phyloP scores from a whole-genome alignment of 2,113 vertebrate genomes.

The Menidia beryllina region DNA sequence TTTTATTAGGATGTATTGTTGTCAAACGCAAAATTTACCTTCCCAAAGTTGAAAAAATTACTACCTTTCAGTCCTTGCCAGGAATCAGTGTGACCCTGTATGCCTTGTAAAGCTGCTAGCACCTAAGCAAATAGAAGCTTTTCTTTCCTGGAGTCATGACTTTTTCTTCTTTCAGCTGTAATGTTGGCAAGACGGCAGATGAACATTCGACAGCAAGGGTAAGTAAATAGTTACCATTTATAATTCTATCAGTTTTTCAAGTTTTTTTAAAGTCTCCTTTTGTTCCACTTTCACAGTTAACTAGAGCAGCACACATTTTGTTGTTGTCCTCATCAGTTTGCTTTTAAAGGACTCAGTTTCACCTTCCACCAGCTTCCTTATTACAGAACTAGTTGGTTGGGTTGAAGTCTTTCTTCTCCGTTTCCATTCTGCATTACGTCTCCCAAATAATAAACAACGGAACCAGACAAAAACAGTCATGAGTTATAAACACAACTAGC shows the following conservation, averaged over 20 bases:
- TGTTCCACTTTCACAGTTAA: not conserved
- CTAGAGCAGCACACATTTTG: not conserved
- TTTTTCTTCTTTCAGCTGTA: slow-evolving; percentile 53
- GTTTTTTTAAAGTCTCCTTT: not conserved
- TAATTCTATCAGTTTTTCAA: not conserved
- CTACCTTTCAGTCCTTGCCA: slow-evolving; percentile 1
- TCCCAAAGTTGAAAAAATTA: slow-evolving; percentile 30
- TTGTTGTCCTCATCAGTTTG: slow-evolving; percentile 11
- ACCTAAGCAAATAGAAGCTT: slow-evolving; percentile 52
- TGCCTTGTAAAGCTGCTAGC: slow-evolving; percentile 41
- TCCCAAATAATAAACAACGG: slow-evolving; percentile 38
- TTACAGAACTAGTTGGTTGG: slow-evolving; percentile 74
- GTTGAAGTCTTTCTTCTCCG: slow-evolving; percentile 66
- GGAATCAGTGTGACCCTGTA: slow-evolving; percentile 12
- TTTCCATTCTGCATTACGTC: slow-evolving; percentile 48
- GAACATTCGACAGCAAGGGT: slow-evolving; percentile 70
- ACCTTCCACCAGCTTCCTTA: slow-evolving; percentile 43
- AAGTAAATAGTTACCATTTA: slow-evolving; percentile 39
- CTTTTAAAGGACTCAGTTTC: slow-evolving; percentile 7
- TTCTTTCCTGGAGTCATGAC: slow-evolving; percentile 33
- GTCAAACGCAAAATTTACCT: slow-evolving; percentile 26
- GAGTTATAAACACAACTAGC: slow-evolving; percentile 39
- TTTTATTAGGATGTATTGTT: not conserved
- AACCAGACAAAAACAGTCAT: slow-evolving; percentile 41
- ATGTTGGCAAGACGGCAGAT: slow-evolving; percentile 65